A percentile compares a stretch with the other conserved stretches of the same genome.
Conservation (phyloP, 2,797 vertebrate genomes). For the Allenopithecus nigroviridis region DNA sequence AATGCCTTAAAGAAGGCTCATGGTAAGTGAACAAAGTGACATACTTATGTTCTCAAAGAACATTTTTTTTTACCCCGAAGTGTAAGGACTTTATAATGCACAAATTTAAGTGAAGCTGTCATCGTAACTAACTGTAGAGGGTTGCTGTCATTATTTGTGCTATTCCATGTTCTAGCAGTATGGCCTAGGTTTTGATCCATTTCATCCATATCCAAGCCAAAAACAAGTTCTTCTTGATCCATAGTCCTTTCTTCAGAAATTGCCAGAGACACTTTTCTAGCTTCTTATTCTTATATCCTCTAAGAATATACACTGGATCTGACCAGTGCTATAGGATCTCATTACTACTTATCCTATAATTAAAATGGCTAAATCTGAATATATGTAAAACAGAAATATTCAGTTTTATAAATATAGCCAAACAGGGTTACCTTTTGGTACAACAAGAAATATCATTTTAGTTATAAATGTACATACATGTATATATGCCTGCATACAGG, state of each 20-base stretch:
- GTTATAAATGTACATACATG: not conserved
- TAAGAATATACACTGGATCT: not conserved
- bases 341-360: not conserved
- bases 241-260: not conserved
- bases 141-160: not conserved
- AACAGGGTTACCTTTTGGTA: not conserved
- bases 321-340: not conserved
- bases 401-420: not conserved
- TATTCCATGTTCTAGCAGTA: not conserved
- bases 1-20: not conserved
- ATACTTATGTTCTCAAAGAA: slow-evolving; percentile 24
- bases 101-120: slow-evolving; percentile 50
- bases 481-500: not conserved
- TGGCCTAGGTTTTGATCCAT: not conserved
- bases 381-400: not conserved
- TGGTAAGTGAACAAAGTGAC: slow-evolving; percentile 23
- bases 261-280: not conserved
- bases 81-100: slow-evolving; percentile 12
- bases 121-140: slow-evolving; percentile 47
- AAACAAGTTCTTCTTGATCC: not conserved
- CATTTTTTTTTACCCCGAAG: slow-evolving; percentile 12
- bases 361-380: slow-evolving; percentile 7
- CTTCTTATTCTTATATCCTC: not conserved
- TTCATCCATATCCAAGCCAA: not conserved
- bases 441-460: not conserved